Evolutionary conservation across 2,797 vertebrate genomes (phyloP).

Genomic region (Mus minutoides): DNA sequence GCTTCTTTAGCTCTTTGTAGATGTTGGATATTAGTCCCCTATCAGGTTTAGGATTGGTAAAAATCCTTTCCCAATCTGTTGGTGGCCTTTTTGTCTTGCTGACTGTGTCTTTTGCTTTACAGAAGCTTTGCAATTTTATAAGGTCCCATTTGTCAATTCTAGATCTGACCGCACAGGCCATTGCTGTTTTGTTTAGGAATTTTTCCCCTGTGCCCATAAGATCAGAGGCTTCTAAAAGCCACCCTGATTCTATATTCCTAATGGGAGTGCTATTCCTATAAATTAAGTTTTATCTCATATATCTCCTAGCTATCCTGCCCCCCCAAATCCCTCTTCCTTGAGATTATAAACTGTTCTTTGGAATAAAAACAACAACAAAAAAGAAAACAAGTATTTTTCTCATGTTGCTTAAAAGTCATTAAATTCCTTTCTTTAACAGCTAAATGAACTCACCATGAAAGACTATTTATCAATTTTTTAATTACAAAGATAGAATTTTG

Average conservation of each 20-base stretch:
- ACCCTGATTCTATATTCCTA: neutral
- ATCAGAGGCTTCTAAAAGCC: neutral
- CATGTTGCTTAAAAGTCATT: neutral
- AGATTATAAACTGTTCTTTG: constrained; percentile 2
- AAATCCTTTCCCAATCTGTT: too few relatives aligned
- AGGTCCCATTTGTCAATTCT: too few relatives aligned
- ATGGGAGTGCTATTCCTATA: neutral
- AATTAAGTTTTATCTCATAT: neutral
- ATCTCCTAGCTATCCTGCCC: neutral
- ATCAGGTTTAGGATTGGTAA: too few relatives aligned
- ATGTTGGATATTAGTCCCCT: too few relatives aligned
- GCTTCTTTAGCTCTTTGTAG: too few relatives aligned
- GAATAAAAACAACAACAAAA: neutral
- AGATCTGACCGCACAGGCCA: too few relatives aligned
- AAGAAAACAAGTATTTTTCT: constrained; percentile 17
- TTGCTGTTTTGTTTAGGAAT: too few relatives aligned
- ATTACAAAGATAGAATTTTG: constrained; percentile 15
- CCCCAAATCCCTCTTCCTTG: neutral
- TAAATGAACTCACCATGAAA: neutral
- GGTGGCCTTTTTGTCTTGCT: too few relatives aligned
- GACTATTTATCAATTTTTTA: constrained; percentile 9
- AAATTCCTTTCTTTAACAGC: constrained; percentile 2
- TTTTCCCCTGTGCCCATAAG: too few relatives aligned
- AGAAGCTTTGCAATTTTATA: too few relatives aligned
- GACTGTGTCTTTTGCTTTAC: too few relatives aligned